Evolutionary conservation across 2,888 invertebrate genomes (phyloP).

Genomic region (Cosmia pyralina): DNA sequence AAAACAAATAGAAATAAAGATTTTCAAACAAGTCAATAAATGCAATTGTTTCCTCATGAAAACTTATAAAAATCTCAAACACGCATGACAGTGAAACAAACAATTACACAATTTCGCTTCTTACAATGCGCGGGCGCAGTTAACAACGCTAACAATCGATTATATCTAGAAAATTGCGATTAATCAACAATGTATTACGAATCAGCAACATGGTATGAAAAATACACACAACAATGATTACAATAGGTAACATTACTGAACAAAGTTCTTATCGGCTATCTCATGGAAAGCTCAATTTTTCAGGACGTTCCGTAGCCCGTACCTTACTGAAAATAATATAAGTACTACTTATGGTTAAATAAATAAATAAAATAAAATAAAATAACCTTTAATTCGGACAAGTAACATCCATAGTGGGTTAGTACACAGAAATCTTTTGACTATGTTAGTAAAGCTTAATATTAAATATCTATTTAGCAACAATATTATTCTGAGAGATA

Average conservation of each 20-base stretch:
- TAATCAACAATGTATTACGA: slow-evolving; percentile 32
- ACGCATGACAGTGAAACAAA: slow-evolving; percentile 42
- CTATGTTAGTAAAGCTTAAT: too few relatives aligned
- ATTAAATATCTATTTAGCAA: too few relatives aligned
- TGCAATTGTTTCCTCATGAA: not conserved
- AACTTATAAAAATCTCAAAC: slow-evolving; percentile 7
- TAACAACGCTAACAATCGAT: slow-evolving; percentile 49
- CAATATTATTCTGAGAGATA: too few relatives aligned
- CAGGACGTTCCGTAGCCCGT: too few relatives aligned
- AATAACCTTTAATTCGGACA: too few relatives aligned
- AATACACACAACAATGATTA: not conserved
- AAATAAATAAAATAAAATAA: too few relatives aligned
- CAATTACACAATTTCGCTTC: slow-evolving; percentile 33
- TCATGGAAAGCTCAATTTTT: not conserved
- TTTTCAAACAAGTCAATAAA: too few relatives aligned
- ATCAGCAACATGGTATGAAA: not conserved
- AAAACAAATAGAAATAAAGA: too few relatives aligned
- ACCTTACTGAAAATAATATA: too few relatives aligned
- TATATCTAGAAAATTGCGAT: slow-evolving; percentile 39
- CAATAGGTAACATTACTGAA: not conserved
- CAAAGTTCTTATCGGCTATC: not conserved
- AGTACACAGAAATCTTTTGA: too few relatives aligned
- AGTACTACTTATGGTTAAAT: too few relatives aligned
- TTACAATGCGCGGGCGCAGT: slow-evolving; percentile 28
- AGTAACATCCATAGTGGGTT: too few relatives aligned